These are phyloP conservation scores for Axinella damicornis DNA, from an alignment of 37 sponge, comb jelly and placozoan species.

Conservation along the genomic window DNA sequence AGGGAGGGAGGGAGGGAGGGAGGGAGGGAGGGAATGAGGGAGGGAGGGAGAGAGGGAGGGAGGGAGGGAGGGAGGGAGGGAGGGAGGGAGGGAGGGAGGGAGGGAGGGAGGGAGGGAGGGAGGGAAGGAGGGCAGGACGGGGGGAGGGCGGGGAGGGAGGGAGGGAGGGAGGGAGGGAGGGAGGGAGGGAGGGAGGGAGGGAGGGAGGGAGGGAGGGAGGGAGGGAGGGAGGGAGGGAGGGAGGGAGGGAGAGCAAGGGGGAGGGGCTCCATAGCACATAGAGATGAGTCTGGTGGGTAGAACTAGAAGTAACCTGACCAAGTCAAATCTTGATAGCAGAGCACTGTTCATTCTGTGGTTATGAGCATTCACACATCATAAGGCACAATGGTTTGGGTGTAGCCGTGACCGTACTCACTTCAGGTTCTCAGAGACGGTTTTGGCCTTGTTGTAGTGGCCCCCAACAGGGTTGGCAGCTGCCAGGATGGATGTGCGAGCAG, in stretches of 20 bases:
- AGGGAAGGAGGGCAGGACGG: no score
- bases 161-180: no score
- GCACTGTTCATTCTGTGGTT: constrained; percentile 83
- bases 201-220: no score
- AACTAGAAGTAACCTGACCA: constrained; percentile 54
- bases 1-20: background rate
- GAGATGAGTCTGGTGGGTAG: no score
- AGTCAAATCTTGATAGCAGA: constrained; percentile 94
- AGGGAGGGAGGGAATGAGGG: background rate
- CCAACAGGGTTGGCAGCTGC: constrained; percentile 99
- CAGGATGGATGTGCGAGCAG: constrained; percentile 95
- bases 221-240: no score
- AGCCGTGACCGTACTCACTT: constrained; percentile 29
- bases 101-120: no score
- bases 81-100: background rate
- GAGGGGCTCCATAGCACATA: no score
- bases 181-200: no score
- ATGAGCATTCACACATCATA: background rate
- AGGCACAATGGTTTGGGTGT: no score
- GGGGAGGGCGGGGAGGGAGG: no score
- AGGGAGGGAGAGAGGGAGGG: background rate
- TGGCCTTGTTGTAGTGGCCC: constrained; percentile 97
- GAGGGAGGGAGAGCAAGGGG: no score
- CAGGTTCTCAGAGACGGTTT: constrained; percentile 97
- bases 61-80: background rate